Base-by-base conservation (phyloP, 2,888 invertebrate species). In the Microdon myrmicae region DNA sequence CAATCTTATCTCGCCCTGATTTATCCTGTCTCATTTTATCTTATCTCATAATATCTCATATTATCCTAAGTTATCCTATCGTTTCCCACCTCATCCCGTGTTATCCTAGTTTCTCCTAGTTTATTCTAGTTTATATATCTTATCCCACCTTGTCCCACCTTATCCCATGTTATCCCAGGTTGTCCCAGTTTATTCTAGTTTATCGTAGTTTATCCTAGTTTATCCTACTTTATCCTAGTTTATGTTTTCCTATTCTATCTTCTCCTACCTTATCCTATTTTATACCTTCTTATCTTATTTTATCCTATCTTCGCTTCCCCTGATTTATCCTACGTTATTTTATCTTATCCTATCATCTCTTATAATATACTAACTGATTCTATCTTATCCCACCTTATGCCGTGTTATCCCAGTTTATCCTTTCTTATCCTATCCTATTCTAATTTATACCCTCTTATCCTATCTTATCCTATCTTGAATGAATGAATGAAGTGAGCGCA, bases 61-160 rank as follows among this genome's bases (percentile, higher is more conserved):
- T 17, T 35, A 35, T 35, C 19, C 20, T 35, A 35, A 19, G 9
- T 17, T 35, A 35, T 35, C 19, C 20, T 35, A 35, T 16, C 35
- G 8, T 35, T 19, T 35, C 19, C 20, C 20, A 35, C 20, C 19
- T 17, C 20, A 35, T 35, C 19, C 20, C 20, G 20, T 17, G 9
- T 17, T 35, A 35, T 35, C 19, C 20, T 35, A 35, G 17, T 10
- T 17, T 19, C 17, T 35, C 8, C 20, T 35, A 35, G 17, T 10
- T 17, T 35, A 35, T 35, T 72, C 66, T 72, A 71, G 13, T 16
- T 12, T 31, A 31, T 31, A 13, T 31, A 14, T 14, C 16, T 16
- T 12, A 14, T 14, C 6, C 31, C 16, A 14, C 13, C 16, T 16
- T 13, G 12, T 6, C 9, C 4, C 12, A 13, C n/a, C n/a, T n/a